These are phyloP conservation scores for Cyanistes caeruleus DNA, from an alignment of 2,113 vertebrate species.

Conservation along the genomic window DNA sequence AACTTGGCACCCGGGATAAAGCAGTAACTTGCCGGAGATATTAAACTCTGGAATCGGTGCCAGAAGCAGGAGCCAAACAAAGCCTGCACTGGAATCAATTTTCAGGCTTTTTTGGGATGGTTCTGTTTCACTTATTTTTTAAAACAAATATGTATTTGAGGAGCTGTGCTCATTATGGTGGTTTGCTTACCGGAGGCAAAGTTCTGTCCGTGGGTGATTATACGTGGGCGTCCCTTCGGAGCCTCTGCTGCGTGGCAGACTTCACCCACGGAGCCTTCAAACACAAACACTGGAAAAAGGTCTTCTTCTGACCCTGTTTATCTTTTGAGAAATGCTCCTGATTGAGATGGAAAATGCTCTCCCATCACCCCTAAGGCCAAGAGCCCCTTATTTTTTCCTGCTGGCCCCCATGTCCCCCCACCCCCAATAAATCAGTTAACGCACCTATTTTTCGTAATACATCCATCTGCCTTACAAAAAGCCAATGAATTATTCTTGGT, in stretches of 20 bases:
- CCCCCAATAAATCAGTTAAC: conserved; percentile 41
- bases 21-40: not conserved
- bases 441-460: conserved; percentile 42
- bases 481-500: conserved; percentile 70
- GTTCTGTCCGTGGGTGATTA: not conserved
- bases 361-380: conserved; percentile 40
- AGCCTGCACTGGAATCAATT: conserved; percentile 50
- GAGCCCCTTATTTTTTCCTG: conserved; percentile 11
- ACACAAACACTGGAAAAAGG: not conserved
- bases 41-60: not conserved
- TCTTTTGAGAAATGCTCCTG: conserved; percentile 44
- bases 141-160: conserved; percentile 55
- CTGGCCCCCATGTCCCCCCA: not conserved
- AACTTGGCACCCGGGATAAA: not conserved
- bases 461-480: conserved; percentile 53
- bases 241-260: not conserved
- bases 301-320: conserved; percentile 31
- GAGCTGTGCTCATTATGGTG: conserved; percentile 21
- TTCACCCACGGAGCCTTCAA: not conserved
- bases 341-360: conserved; percentile 59
- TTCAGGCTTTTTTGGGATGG: conserved; percentile 59
- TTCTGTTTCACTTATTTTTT: conserved; percentile 48
- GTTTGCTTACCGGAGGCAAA: not conserved
- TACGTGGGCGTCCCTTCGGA: not conserved
- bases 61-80: conserved; percentile 54